phyloP scores from a whole-genome alignment of 2,797 vertebrate species.

The Labeo calbasu region DNA sequence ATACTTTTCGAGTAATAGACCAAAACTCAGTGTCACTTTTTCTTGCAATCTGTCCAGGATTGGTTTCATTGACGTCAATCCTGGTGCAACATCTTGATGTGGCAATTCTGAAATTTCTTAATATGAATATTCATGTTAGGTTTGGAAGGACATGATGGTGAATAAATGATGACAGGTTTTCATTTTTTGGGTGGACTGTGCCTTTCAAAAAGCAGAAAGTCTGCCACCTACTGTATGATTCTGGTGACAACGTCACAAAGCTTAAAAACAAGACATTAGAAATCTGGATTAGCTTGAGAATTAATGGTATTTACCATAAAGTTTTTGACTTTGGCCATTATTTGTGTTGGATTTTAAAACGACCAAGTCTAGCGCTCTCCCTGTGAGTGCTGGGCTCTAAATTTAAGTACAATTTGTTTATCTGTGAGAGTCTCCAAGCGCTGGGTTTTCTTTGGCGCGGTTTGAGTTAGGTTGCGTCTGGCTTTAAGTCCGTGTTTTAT shows the following conservation, averaged over 20 bases:
- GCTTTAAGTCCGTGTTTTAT: slow-evolving; percentile 6
- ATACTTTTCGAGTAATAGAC: neutral
- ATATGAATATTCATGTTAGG: neutral
- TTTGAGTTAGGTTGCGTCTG: slow-evolving; percentile 11
- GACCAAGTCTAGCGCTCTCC: neutral
- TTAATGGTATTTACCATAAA: neutral
- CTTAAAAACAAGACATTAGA: neutral
- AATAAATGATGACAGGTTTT: neutral
- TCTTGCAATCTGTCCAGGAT: neutral
- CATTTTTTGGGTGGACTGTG: neutral
- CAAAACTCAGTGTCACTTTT: neutral
- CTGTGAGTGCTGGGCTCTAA: neutral
- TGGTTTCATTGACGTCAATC: neutral
- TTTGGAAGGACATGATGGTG: neutral
- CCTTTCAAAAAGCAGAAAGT: neutral
- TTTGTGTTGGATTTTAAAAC: slow-evolving; percentile 12
- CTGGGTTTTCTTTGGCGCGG: slow-evolving; percentile 7
- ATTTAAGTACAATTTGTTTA: slow-evolving; percentile 25
- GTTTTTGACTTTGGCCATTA: neutral
- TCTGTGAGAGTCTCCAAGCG: slow-evolving; percentile 15
- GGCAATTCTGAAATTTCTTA: neutral
- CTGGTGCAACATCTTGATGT: neutral
- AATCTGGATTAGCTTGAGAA: neutral
- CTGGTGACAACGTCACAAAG: neutral
- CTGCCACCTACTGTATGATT: slow-evolving; percentile 27